Evolutionary conservation across 2,113 vertebrate species (phyloP), one percentile per base, ranked within the genome.

Genomic region (Ochotona princeps): DNA sequence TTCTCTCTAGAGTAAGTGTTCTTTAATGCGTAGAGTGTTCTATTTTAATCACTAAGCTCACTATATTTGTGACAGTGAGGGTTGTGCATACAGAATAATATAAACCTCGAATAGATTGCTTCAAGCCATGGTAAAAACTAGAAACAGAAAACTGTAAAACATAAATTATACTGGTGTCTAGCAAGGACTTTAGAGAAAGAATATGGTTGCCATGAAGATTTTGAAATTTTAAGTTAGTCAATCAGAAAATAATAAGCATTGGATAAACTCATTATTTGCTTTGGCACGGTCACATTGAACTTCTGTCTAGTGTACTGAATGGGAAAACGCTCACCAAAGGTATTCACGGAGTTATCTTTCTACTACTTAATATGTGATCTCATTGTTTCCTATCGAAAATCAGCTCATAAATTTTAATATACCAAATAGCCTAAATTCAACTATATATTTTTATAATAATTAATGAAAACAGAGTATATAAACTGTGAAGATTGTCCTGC

Each of bases 101-200:
- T 78, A 54, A 85, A 38, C 14, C 54, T 14, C 87, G 44, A 80
- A 66, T 38, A 70, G 32, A 80, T 86, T 70, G 28, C 78, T 69
- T 93, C 47, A 26, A 44, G 47, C 7, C 57, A 92, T 79, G 32
- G 57, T 92, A 84, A 67, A 89, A 92, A 65, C 69, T 61, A 51
- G 47, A 90, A 54, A 61, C 15, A 18, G 12, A 83, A 79, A 54
- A 78, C 20, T 4, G 11, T 21, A 94, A 51, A 69, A 57, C 15
- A 17, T 44, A 85, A 93, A 65, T 51, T 32, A 73, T 2, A 30
- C 14, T 49, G 8, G 25, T 65, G 51, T 26, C 44, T 60, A 81
- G 25, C 12, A 49, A 78, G 32, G 57, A 84, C 21, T 57, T 63
- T 60, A 44, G 72, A 79, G 66, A n/a, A 94, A 83, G 38, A 79